Percentiles rank a stretch among this genome's conserved stretches.
These are phyloP conservation scores for Volucella bombylans DNA, from an alignment of 2,888 invertebrate genomes.

Conservation along the genomic window DNA sequence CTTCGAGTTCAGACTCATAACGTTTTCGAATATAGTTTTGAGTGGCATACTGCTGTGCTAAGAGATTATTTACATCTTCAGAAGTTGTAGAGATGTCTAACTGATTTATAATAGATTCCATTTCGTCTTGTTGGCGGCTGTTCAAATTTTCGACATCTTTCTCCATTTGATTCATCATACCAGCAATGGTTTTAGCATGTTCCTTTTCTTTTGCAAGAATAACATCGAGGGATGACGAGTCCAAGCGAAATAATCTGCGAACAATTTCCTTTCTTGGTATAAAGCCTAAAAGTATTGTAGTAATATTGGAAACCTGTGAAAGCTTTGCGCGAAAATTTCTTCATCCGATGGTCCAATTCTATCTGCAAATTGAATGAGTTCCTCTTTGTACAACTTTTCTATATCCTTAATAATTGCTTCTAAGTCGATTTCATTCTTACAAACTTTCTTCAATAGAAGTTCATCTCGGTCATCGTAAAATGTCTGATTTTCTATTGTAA, in stretches of 20 bases:
- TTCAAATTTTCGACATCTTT: slow-evolving; percentile 88
- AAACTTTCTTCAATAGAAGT: slow-evolving; percentile 85
- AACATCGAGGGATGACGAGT: slow-evolving; percentile 93
- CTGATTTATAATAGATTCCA: slow-evolving; percentile 92
- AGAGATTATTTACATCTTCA: slow-evolving; percentile 90
- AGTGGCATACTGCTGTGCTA: slow-evolving; percentile 91
- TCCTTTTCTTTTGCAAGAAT: slow-evolving; percentile 94
- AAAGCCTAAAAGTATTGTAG: neutral
- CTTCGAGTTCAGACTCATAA: slow-evolving; percentile 93
- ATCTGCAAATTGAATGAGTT: slow-evolving; percentile 92
- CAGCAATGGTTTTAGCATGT: slow-evolving; percentile 91
- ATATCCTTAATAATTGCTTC: slow-evolving; percentile 90
- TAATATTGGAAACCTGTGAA: slow-evolving; percentile 78
- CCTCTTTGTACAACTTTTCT: slow-evolving; percentile 91
- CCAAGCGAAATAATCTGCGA: slow-evolving; percentile 81
- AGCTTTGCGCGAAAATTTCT: slow-evolving; percentile 86
- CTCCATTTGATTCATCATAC: slow-evolving; percentile 88
- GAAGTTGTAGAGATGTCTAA: slow-evolving; percentile 89
- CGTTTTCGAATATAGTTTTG: slow-evolving; percentile 92
- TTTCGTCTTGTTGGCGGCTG: slow-evolving; percentile 92
- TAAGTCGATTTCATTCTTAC: slow-evolving; percentile 86
- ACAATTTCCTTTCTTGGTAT: neutral
- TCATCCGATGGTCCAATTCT: slow-evolving; percentile 91
- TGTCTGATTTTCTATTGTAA: slow-evolving; percentile 86
- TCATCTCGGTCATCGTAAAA: slow-evolving; percentile 87